Base-by-base conservation (phyloP, 2,888 invertebrate genomes). In the Cybosia mesomella region DNA sequence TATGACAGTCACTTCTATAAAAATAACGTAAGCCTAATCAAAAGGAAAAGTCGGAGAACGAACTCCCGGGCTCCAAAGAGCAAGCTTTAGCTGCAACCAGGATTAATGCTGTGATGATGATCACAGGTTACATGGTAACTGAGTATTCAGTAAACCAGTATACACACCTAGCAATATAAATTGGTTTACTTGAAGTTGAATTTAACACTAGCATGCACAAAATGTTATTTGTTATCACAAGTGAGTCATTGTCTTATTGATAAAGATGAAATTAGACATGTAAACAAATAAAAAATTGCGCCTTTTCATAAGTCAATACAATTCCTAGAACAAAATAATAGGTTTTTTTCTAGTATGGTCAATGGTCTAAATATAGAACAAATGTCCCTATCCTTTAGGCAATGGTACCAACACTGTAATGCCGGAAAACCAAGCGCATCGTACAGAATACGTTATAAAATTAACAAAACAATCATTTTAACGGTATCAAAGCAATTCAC, bases 391-490 rank as follows among this genome's bases (percentile, higher is more conserved):
- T 15, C 32, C 11, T 1, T 39, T 15, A 60, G 34, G 71, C 70
- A 73, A 70, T 70, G 59, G 59, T 22, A 74, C 34, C 39, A 58
- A 43, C 18, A 21, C 54, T 21, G 54, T 70, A 70, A 62, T 60
- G 55, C 59, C 70, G 62, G 58, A 67, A 71, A 71, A 72, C 0
- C 32, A 60, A 54, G 64, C 63, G 60, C 53, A 55, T 72, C 66
- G 73, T 72, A 70, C 72, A 72, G 73, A 72, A 75, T 70, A 67
- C 64, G 72, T 65, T 61, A 67, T 68, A 64, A 71, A 78, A 76
- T 80, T 81, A 76, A 77, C 80, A 79, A 83, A 83, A 83, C 79
- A 79, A 84, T 80, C 72, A 77, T 79, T 70, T 76, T 89, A 91
- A 90, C 91, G 90, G 91, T 82, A 83, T 77, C 61, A 49, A 66